phyloP scores from a whole-genome alignment of 2,888 invertebrate species.

The Microctonus aethiopoides region DNA sequence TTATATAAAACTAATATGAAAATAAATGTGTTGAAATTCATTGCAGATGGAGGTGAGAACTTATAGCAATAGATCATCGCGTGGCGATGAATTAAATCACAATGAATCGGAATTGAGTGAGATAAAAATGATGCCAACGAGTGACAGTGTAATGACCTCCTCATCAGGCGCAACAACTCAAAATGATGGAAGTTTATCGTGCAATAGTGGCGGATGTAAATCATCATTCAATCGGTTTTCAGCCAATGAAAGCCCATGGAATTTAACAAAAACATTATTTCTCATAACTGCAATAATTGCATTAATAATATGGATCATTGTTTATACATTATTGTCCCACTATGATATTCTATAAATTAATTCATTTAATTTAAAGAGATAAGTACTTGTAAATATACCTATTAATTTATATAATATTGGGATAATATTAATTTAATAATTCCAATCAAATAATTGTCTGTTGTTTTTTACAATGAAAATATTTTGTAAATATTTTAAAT shows the following conservation, averaged over 20 bases:
- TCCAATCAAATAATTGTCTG: no score
- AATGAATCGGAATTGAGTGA: constrained; percentile 61
- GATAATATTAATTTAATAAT: no score
- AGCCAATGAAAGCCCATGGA: constrained; percentile 69
- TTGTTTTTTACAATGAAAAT: neutral
- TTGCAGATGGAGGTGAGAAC: constrained; percentile 68
- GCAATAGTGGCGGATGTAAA: constrained; percentile 56
- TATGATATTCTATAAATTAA: constrained; percentile 51
- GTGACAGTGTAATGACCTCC: constrained; percentile 40
- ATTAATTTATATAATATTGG: neutral
- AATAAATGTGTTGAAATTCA: constrained; percentile 42
- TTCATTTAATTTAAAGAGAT: neutral
- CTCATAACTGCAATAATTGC: constrained; percentile 66
- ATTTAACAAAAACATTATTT: constrained; percentile 68
- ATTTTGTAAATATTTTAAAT: neutral
- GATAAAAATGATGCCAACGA: constrained; percentile 47
- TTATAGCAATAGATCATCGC: constrained; percentile 50
- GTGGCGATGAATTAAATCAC: constrained; percentile 44
- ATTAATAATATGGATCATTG: constrained; percentile 68
- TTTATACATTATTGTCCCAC: constrained; percentile 62
- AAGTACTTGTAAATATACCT: neutral
- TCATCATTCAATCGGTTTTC: constrained; percentile 40
- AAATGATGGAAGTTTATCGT: constrained; percentile 42
- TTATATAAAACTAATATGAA: no score
- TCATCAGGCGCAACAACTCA: constrained; percentile 26